A percentile compares a stretch with the other conserved stretches of the same genome.
Conservation (phyloP, 1,140 invertebrate genomes). For the Drosophila aff. region DNA sequence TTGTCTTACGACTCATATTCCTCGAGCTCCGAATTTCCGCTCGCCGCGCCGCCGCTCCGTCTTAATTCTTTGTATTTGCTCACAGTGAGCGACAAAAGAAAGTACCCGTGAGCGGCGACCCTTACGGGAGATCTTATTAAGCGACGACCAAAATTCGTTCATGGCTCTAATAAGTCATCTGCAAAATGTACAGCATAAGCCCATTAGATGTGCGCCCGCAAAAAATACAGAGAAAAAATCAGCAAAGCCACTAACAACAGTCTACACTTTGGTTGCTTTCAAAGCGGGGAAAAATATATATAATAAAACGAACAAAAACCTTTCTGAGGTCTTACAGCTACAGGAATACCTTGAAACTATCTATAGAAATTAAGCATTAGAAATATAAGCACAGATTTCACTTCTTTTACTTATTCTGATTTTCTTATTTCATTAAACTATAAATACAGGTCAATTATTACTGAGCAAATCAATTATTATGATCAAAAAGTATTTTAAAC, state of each 20-base stretch:
- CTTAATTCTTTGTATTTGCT: constrained; percentile 43
- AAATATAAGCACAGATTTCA: not conserved
- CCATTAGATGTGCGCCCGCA: constrained; percentile 69
- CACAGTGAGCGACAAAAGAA: constrained; percentile 75
- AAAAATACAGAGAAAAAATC: constrained; percentile 33
- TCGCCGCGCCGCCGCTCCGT: not conserved
- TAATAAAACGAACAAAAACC: constrained; percentile 20
- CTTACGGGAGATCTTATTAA: constrained; percentile 41
- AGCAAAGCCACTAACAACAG: constrained; percentile 29
- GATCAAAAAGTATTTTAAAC: too few species aligned
- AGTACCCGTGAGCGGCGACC: constrained; percentile 44
- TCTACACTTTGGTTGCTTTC: constrained; percentile 20
- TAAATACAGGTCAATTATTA: not conserved
- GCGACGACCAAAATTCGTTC: constrained; percentile 51
- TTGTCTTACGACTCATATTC: constrained; percentile 61
- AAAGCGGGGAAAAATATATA: not conserved
- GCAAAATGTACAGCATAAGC: constrained; percentile 76
- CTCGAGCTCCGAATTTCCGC: constrained; percentile 25
- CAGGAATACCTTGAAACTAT: constrained; percentile 12
- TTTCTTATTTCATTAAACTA: not conserved
- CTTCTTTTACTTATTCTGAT: constrained; percentile 1
- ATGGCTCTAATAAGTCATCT: constrained; percentile 58
- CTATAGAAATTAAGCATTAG: not conserved
- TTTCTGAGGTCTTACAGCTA: constrained; percentile 1
- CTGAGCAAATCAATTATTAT: too few species aligned